Percentiles rank a stretch among this genome's conserved stretches.
Conservation (phyloP, 2,113 vertebrate species). For the Elephantulus edwardii region DNA sequence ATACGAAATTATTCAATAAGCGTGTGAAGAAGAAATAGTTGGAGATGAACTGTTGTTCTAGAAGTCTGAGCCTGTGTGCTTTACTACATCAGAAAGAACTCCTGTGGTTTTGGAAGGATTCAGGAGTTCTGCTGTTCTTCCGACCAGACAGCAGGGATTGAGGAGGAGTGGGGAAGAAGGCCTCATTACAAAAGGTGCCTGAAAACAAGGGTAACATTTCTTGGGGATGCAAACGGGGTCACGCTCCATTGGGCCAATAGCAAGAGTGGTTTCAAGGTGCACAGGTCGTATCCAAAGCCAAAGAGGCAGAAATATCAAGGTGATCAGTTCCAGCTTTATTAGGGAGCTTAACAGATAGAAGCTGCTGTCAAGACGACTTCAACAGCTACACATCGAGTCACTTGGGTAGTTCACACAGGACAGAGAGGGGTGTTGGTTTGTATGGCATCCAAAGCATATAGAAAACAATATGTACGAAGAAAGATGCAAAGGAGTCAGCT, state of each 20-base stretch:
- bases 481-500: neutral
- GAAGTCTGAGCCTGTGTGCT: neutral
- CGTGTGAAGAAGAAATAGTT: neutral
- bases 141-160: neutral
- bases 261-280: neutral
- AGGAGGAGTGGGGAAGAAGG: neutral
- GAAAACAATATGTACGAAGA: neutral
- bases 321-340: neutral
- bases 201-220: neutral
- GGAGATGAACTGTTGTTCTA: neutral
- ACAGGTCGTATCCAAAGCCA: neutral
- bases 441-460: neutral
- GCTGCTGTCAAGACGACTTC: neutral
- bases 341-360: neutral
- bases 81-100: neutral
- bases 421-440: neutral
- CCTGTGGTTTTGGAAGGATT: neutral
- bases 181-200: neutral
- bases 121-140: neutral
- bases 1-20: neutral
- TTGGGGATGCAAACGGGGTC: neutral
- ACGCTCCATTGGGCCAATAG: neutral
- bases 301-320: neutral
- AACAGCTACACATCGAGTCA: neutral
- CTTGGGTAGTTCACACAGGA: neutral